These are phyloP conservation scores for Mastigias papua DNA, from an alignment of 30 jellyfish, hydroid and myxozoan genomes.

Conservation along the genomic window DNA sequence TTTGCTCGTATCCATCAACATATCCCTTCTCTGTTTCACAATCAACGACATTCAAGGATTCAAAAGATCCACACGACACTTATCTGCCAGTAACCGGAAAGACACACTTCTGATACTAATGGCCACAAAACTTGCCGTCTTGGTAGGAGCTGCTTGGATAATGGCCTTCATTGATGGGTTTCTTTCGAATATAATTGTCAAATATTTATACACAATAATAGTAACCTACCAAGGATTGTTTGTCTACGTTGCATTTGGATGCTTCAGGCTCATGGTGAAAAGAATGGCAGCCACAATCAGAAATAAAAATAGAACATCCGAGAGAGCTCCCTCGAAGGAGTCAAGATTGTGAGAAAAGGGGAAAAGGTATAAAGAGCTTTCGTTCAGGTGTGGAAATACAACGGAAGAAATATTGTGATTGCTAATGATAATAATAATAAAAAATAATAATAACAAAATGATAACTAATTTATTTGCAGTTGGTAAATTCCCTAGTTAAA, in stretches of 20 bases:
- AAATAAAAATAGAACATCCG: background rate
- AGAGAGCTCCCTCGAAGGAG: background rate
- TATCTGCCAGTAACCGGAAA: constrained; percentile 33
- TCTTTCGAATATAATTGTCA: constrained; percentile 8
- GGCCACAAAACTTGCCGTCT: constrained; percentile 44
- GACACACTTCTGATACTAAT: constrained; percentile 7
- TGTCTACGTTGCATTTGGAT: constrained; percentile 53
- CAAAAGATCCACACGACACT: constrained; percentile 6
- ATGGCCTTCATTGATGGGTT: constrained; percentile 62
- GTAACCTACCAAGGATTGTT: constrained; percentile 62
- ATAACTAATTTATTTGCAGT: no score
- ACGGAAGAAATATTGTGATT: no score
- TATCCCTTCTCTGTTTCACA: constrained; percentile 33
- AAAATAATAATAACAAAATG: no score
- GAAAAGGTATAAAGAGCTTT: no score
- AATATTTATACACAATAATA: constrained; percentile 29
- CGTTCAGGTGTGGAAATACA: no score
- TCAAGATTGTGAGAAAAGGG: background rate
- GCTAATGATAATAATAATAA: no score
- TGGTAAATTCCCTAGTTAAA: no score
- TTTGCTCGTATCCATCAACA: constrained; percentile 32
- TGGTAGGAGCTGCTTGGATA: constrained; percentile 69
- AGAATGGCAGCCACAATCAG: background rate
- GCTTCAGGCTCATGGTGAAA: background rate
- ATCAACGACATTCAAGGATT: constrained; percentile 4